phyloP scores from a whole-genome alignment of 2,113 vertebrate genomes.

The Hirundichthys speculiger region DNA sequence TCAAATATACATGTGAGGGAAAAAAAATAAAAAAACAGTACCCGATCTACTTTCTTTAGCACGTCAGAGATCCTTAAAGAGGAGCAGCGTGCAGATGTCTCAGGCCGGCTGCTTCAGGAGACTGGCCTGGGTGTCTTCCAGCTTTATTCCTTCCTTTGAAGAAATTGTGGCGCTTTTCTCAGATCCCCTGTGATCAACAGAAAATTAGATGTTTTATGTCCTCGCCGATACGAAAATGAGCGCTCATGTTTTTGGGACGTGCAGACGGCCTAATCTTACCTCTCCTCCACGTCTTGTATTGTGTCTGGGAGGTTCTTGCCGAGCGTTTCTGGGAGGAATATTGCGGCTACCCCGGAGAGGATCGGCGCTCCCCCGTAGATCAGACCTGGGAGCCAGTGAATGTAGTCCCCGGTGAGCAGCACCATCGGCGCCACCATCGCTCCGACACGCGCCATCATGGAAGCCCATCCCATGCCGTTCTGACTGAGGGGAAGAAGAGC shows the following conservation, averaged over 20 bases:
- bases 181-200: slow-evolving; percentile 60
- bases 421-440: slow-evolving; percentile 85
- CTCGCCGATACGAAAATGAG: neutral
- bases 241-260: neutral
- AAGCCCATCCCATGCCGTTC: slow-evolving; percentile 83
- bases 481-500: slow-evolving; percentile 73
- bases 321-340: slow-evolving; percentile 85
- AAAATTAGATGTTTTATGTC: neutral
- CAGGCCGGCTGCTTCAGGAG: slow-evolving; percentile 66
- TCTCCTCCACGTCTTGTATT: slow-evolving; percentile 80
- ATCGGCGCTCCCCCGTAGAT: slow-evolving; percentile 83
- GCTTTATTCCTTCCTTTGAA: slow-evolving; percentile 53
- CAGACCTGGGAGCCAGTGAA: slow-evolving; percentile 75
- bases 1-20: slow-evolving; percentile 14
- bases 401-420: slow-evolving; percentile 66
- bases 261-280: slow-evolving; percentile 58
- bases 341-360: slow-evolving; percentile 73
- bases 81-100: slow-evolving; percentile 23
- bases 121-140: slow-evolving; percentile 52
- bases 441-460: slow-evolving; percentile 81
- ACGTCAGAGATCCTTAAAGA: slow-evolving; percentile 9
- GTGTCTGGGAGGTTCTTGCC: slow-evolving; percentile 82
- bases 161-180: slow-evolving; percentile 40
- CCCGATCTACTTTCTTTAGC: slow-evolving; percentile 18
- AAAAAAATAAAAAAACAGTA: slow-evolving; percentile 6